These are phyloP conservation scores for Opisthograptis luteolata DNA, from an alignment of 2,888 invertebrate genomes.

Conservation along the genomic window DNA sequence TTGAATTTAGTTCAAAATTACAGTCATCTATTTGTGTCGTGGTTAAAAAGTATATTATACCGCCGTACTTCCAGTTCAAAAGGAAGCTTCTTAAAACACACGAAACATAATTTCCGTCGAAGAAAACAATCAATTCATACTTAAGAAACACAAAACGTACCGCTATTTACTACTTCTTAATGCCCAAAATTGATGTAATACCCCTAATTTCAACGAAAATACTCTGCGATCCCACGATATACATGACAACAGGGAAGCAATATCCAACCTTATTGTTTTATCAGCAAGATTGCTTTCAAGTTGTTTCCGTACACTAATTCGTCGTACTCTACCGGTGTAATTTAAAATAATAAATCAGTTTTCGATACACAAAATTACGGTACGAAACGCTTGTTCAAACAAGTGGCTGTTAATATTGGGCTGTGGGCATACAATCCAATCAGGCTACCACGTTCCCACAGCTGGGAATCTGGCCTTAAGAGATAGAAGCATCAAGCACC, in stretches of 20 bases:
- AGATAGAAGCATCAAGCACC: too few species aligned
- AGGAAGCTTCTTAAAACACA: constrained; percentile 8
- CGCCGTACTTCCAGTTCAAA: constrained; percentile 9
- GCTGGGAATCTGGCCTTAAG: too few species aligned
- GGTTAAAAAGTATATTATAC: too few species aligned
- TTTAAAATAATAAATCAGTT: constrained; percentile 56
- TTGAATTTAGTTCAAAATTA: too few species aligned
- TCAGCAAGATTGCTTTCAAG: not conserved
- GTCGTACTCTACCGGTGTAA: constrained; percentile 41
- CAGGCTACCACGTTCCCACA: too few species aligned
- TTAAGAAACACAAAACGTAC: constrained; percentile 17
- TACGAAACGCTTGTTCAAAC: constrained; percentile 46
- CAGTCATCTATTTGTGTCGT: too few species aligned
- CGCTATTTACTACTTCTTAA: constrained; percentile 24
- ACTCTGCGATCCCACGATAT: constrained; percentile 26
- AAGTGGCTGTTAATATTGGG: constrained; percentile 45
- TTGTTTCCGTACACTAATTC: not conserved
- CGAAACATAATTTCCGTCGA: constrained; percentile 9
- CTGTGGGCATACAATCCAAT: too few species aligned
- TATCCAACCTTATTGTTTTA: not conserved
- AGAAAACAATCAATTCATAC: constrained; percentile 14
- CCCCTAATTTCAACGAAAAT: constrained; percentile 40
- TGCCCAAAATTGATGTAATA: constrained; percentile 35
- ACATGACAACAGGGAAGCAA: not conserved
- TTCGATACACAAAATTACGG: constrained; percentile 49